These are phyloP conservation scores for Aplodontia rufa DNA, from an alignment of 2,113 vertebrate species.

Conservation along the genomic window DNA sequence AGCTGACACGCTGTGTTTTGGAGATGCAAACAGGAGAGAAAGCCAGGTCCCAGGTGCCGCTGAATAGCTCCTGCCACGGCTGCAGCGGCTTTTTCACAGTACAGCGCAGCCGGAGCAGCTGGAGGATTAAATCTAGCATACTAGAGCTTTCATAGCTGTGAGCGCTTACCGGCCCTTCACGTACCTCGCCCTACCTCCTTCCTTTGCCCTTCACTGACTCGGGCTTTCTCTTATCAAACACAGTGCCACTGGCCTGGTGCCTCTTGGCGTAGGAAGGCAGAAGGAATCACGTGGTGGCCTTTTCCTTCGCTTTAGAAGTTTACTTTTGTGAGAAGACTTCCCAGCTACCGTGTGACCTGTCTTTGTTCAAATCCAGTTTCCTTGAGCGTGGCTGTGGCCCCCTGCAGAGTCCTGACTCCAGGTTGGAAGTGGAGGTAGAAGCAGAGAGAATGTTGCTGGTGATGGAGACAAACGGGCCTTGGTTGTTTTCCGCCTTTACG, in stretches of 20 bases:
- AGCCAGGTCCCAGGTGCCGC: constrained; percentile 65
- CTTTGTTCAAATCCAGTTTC: background rate
- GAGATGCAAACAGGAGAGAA: constrained; percentile 35
- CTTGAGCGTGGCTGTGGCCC: background rate
- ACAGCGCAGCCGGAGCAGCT: constrained; percentile 77
- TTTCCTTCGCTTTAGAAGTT: background rate
- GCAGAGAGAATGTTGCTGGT: accelerated
- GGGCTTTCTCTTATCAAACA: constrained; percentile 46
- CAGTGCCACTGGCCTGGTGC: constrained; percentile 14
- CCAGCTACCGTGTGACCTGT: background rate
- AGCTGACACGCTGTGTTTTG: background rate
- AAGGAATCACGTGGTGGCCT: background rate
- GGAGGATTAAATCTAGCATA: constrained; percentile 76
- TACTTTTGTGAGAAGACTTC: background rate
- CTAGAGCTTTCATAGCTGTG: constrained; percentile 53
- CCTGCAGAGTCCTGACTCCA: background rate
- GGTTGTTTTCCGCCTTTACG: accelerated
- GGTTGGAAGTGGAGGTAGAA: background rate
- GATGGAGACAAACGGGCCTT: accelerated
- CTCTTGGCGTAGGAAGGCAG: background rate
- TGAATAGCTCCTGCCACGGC: constrained; percentile 58
- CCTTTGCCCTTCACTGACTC: background rate
- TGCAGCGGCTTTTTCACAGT: constrained; percentile 8
- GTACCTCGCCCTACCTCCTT: constrained; percentile 49
- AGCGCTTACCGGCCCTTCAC: constrained; percentile 57